Conservation (phyloP, 2,888 invertebrate genomes). For the Cryptus viduatorius region DNA sequence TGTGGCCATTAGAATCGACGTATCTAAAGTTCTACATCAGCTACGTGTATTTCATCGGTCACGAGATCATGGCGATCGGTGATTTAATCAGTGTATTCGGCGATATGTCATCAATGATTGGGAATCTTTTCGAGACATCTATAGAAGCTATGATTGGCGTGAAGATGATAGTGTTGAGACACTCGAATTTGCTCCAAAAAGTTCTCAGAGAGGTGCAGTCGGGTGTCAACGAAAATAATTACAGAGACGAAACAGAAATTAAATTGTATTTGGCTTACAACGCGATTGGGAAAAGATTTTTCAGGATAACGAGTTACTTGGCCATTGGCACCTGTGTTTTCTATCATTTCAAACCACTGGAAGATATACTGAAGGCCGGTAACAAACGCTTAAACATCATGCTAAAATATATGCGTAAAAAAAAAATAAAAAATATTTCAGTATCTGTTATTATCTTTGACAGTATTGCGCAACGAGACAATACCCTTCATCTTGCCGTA, state of each 20-base stretch:
- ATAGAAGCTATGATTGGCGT: neutral
- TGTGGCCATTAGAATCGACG: constrained; percentile 47
- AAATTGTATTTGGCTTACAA: neutral
- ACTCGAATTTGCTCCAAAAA: neutral
- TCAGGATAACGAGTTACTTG: neutral
- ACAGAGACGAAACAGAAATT: neutral
- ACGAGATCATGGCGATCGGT: neutral
- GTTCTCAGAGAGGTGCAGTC: neutral
- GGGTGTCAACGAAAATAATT: neutral
- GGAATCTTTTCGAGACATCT: neutral
- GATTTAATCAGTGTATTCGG: neutral
- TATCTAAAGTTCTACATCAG: constrained; percentile 28
- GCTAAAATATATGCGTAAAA: neutral
- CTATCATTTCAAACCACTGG: neutral
- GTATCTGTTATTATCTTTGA: neutral
- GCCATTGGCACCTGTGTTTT: no score
- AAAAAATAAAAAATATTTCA: neutral
- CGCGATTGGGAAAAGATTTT: neutral
- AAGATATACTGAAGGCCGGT: neutral
- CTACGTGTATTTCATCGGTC: constrained; percentile 4
- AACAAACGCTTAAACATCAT: neutral
- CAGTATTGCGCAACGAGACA: constrained; percentile 59
- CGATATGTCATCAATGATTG: neutral
- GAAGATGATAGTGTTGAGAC: constrained; percentile 4
- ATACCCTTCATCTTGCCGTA: constrained; percentile 61